phyloP scores from a whole-genome alignment of 1,140 invertebrate genomes.

The Aphelenchoides besseyi region DNA sequence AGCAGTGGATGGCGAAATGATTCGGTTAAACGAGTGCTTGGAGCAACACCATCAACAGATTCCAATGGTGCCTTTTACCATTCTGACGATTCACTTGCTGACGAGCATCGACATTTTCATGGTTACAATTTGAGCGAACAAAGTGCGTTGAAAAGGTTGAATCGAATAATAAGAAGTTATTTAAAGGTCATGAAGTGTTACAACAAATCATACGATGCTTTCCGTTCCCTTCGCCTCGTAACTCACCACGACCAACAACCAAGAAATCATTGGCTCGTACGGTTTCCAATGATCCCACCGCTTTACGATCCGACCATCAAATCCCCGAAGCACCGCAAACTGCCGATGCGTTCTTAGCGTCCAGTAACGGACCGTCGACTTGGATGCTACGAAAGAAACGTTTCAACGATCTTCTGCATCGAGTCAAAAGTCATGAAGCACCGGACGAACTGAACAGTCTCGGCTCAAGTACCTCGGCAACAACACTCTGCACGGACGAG shows the following conservation, averaged over 20 bases:
- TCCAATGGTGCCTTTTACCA: background rate
- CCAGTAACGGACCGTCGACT: background rate
- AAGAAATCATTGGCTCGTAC: conserved; percentile 11
- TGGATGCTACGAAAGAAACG: conserved; percentile 3
- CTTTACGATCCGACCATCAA: background rate
- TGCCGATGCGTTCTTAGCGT: background rate
- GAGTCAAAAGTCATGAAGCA: conserved; percentile 10
- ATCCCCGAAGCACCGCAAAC: background rate
- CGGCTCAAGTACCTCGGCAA: background rate
- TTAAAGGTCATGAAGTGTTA: background rate
- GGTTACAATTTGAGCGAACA: conserved; percentile 19
- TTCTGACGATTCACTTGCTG: conserved; percentile 12
- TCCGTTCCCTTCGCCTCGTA: conserved; percentile 18
- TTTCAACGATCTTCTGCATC: background rate
- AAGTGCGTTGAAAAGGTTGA: conserved; percentile 10
- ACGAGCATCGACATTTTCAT: background rate
- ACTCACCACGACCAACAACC: background rate
- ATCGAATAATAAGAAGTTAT: background rate
- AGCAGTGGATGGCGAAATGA: background rate
- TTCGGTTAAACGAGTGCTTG: background rate
- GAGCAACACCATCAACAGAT: background rate
- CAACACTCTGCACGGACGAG: conserved; percentile 6
- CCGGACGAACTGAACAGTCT: background rate
- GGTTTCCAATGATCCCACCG: conserved; percentile 11
- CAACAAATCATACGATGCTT: conserved; percentile 16